These are phyloP conservation scores for Cygnus olor DNA, from an alignment of 2,797 vertebrate genomes.

Conservation along the genomic window DNA sequence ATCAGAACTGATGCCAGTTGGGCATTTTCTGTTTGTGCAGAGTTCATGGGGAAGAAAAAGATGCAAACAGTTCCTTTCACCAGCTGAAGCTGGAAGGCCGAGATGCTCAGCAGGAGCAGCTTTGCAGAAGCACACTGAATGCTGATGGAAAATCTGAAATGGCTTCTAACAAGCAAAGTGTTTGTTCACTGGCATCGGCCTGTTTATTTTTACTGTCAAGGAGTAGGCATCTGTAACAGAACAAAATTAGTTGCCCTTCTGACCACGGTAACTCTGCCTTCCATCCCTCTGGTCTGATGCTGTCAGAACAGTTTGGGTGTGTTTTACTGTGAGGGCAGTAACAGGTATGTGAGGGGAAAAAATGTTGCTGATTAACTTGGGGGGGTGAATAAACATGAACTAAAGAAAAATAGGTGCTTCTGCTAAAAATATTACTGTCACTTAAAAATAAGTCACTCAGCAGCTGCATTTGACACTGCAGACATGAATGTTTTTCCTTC, in stretches of 20 bases:
- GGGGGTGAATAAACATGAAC: background rate
- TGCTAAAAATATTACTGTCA: background rate
- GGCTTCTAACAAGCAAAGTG: fast-evolving
- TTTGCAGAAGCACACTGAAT: background rate
- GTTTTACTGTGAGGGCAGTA: background rate
- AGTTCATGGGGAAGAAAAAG: background rate
- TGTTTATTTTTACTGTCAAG: background rate
- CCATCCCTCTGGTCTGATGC: background rate
- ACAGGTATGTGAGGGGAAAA: fast-evolving
- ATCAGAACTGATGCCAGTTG: background rate
- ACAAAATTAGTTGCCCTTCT: background rate
- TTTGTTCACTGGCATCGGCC: background rate
- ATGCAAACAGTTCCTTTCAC: background rate
- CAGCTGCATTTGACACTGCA: background rate
- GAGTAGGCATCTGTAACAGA: too few species aligned
- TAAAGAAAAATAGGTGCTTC: background rate
- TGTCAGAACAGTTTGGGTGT: background rate
- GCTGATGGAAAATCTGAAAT: fast-evolving
- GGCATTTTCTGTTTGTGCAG: background rate
- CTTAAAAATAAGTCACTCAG: background rate
- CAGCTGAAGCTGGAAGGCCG: background rate
- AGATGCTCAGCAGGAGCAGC: background rate
- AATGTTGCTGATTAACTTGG: background rate
- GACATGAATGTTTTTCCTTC: background rate
- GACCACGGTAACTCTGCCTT: background rate